These are phyloP conservation scores for Pangasius sanitwongsei DNA, from an alignment of 2,797 vertebrate species.

Conservation along the genomic window DNA sequence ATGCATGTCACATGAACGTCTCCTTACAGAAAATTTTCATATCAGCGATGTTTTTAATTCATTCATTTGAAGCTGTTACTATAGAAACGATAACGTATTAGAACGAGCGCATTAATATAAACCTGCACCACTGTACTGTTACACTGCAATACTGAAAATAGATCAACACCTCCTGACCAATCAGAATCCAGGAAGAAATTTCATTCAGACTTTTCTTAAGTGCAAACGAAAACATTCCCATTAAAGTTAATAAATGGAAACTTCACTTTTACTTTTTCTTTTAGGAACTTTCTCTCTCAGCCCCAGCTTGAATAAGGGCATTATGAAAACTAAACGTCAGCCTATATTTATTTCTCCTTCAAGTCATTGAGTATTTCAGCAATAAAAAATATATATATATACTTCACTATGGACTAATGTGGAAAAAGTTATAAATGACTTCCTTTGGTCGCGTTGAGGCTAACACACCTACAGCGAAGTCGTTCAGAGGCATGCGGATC, in stretches of 20 bases:
- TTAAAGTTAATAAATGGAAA: not conserved
- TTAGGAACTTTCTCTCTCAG: not conserved
- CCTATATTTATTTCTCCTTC: not conserved
- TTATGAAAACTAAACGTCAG: not conserved
- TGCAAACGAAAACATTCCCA: not conserved
- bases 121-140: not conserved
- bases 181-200: not conserved
- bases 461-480: conserved; percentile 10
- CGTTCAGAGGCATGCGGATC: not conserved
- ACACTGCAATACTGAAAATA: not conserved
- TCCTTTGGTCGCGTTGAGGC: not conserved
- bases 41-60: not conserved
- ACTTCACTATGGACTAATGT: not conserved
- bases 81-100: not conserved
- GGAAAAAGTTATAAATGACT: conserved; percentile 20
- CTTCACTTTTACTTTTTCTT: not conserved
- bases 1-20: not conserved
- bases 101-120: not conserved
- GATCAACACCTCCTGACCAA: not conserved
- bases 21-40: not conserved
- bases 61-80: not conserved
- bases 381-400: not conserved
- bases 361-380: not conserved
- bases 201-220: not conserved
- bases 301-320: not conserved